phyloP scores from a whole-genome alignment of 2,797 vertebrate genomes.

The Emys orbicularis region DNA sequence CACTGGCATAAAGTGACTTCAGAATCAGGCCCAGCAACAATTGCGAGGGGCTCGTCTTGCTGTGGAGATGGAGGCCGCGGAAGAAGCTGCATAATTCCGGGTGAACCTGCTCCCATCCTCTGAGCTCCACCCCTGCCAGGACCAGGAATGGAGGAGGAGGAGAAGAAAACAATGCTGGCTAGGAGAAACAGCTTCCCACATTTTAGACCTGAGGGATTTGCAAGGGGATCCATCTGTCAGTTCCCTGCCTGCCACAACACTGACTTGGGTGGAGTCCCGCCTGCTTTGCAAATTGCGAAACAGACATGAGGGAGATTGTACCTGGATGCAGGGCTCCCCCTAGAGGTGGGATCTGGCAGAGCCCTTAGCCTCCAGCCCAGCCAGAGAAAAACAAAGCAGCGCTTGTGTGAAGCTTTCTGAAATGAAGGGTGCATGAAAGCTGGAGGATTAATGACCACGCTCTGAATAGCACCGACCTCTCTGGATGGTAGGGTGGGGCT shows the following conservation, averaged over 20 bases:
- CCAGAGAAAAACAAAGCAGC: background rate
- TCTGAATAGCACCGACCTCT: background rate
- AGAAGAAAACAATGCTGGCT: background rate
- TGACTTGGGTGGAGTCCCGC: background rate
- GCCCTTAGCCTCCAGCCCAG: accelerated
- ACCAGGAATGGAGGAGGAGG: background rate
- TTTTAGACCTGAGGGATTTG: no score
- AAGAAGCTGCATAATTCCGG: no score
- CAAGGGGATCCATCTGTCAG: background rate
- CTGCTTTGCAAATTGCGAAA: background rate
- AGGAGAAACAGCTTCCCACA: background rate
- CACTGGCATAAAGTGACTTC: background rate
- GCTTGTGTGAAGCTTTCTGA: background rate
- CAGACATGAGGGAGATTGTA: accelerated
- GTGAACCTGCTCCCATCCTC: no score
- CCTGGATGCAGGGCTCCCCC: background rate
- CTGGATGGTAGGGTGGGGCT: background rate
- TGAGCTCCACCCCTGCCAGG: no score
- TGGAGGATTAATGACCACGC: background rate
- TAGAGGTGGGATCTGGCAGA: background rate
- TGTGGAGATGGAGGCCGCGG: background rate
- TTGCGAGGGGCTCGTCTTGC: background rate
- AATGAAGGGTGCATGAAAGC: background rate
- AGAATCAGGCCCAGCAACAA: background rate
- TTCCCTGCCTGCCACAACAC: background rate